A percentile compares a stretch with the other conserved stretches of the same genome.
Conservation (phyloP, 2,888 invertebrate species). For the Cantharis nigra region DNA sequence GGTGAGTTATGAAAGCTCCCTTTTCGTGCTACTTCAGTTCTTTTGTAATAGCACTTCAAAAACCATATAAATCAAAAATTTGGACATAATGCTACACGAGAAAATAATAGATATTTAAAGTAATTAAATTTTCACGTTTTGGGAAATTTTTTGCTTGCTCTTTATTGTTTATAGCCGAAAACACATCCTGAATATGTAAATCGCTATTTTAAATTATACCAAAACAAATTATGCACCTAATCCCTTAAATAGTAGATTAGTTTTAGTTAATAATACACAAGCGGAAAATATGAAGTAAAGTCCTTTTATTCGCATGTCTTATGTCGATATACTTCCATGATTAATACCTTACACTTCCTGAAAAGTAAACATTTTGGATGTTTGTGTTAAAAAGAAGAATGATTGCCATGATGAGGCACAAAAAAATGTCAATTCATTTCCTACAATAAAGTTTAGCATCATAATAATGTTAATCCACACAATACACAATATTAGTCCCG, state of each 20-base stretch:
- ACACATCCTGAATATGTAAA: neutral
- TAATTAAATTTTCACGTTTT: neutral
- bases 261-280: neutral
- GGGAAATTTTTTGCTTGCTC: neutral
- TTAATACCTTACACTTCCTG: constrained; percentile 37
- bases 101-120: neutral
- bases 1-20: constrained; percentile 4
- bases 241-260: neutral
- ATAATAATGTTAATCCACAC: neutral
- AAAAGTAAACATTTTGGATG: constrained; percentile 31
- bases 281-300: neutral
- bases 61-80: neutral
- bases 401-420: constrained; percentile 12
- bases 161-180: neutral
- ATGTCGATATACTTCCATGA: constrained; percentile 24
- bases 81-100: neutral
- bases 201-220: neutral
- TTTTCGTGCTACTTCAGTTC: neutral
- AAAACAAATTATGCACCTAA: neutral
- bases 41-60: neutral
- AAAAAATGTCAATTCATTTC: constrained; percentile 3
- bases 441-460: neutral
- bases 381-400: constrained; percentile 12
- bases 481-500: neutral
- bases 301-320: constrained; percentile 6